phyloP scores from a whole-genome alignment of 2,797 vertebrate species.

The Fistularia tabacaria region DNA sequence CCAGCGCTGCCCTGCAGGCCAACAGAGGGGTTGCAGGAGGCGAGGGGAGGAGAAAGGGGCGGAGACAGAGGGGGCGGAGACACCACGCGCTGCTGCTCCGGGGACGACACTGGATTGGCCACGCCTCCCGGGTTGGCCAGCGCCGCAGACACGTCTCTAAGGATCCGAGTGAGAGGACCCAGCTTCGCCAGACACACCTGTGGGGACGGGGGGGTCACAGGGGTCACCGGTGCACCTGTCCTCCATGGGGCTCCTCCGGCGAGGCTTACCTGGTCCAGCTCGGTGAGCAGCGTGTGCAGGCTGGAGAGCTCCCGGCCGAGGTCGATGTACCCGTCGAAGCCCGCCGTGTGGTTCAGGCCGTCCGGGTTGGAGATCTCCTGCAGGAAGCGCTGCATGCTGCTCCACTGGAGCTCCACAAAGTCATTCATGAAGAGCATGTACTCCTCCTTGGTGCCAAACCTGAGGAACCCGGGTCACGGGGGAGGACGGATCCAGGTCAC shows the following conservation, averaged over 20 bases:
- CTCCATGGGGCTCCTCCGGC: not conserved
- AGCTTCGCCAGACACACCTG: constrained; percentile 88
- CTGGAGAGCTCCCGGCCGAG: constrained; percentile 90
- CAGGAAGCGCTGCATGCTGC: constrained; percentile 95
- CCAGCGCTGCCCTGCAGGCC: constrained; percentile 87
- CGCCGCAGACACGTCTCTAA: constrained; percentile 87
- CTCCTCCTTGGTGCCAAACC: constrained; percentile 95
- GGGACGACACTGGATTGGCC: constrained; percentile 78
- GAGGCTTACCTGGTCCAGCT: constrained; percentile 88
- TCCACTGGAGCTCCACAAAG: constrained; percentile 94
- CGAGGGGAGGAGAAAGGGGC: constrained; percentile 63
- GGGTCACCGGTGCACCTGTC: not conserved
- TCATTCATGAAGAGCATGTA: constrained; percentile 99
- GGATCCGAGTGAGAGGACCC: constrained; percentile 89
- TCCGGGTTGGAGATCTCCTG: constrained; percentile 92
- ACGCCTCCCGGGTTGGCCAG: constrained; percentile 82
- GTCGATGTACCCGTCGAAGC: constrained; percentile 95
- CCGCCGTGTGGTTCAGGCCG: constrained; percentile 87
- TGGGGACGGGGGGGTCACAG: not conserved
- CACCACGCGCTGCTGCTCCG: constrained; percentile 75
- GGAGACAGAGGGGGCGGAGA: constrained; percentile 71
- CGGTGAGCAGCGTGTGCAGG: constrained; percentile 87
- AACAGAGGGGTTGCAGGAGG: constrained; percentile 84
- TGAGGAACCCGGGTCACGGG: constrained; percentile 35
- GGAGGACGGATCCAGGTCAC: too few species aligned